Conservation (phyloP, 2,888 invertebrate genomes). For the Chydorus sphaericus region DNA sequence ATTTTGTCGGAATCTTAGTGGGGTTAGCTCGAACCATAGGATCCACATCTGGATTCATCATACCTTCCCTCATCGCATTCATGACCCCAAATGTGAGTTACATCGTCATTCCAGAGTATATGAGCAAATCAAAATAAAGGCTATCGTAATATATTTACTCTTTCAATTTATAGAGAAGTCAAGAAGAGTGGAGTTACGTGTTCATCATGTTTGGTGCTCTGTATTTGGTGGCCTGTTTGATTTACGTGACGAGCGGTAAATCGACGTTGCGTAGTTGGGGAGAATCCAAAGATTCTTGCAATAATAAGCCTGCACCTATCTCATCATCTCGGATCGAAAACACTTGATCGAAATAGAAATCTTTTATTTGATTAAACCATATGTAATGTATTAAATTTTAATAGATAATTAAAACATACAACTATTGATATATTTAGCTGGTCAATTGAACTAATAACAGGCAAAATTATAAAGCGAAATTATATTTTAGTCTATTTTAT, state of each 20-base stretch:
- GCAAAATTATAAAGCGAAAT: too few species aligned
- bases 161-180: neutral
- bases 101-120: too few species aligned
- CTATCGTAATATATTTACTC: neutral
- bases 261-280: constrained; percentile 1
- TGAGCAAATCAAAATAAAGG: too few species aligned
- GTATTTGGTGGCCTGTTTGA: neutral
- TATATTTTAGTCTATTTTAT: too few species aligned
- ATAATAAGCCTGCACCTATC: too few species aligned
- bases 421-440: too few species aligned
- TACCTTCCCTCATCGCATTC: constrained; percentile 29
- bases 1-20: constrained; percentile 32
- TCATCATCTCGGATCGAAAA: too few species aligned
- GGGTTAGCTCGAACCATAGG: constrained; percentile 33
- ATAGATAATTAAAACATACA: too few species aligned
- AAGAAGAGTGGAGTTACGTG: constrained; percentile 6
- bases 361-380: too few species aligned
- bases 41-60: constrained; percentile 30
- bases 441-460: too few species aligned
- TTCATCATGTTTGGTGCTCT: constrained; percentile 2
- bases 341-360: too few species aligned
- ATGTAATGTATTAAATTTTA: too few species aligned
- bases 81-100: constrained; percentile 27
- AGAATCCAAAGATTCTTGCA: neutral
- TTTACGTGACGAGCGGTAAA: neutral